These are phyloP conservation scores for Pitta sordida DNA, from an alignment of 2,113 vertebrate genomes.

Conservation along the genomic window DNA sequence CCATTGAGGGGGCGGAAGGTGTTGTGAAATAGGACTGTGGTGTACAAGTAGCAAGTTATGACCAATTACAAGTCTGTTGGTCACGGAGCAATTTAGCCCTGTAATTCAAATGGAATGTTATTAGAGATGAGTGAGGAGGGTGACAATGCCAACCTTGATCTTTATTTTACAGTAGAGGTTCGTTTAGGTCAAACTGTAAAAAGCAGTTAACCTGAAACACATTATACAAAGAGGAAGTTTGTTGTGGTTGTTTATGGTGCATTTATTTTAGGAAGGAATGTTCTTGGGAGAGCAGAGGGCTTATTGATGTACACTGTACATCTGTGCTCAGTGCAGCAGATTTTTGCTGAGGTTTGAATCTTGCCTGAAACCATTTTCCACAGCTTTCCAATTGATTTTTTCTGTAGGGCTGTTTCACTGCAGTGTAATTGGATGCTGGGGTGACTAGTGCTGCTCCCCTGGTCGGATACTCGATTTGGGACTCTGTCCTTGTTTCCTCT, in stretches of 20 bases:
- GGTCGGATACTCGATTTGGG: rapidly evolving
- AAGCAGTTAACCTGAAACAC: not conserved
- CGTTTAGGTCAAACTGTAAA: not conserved
- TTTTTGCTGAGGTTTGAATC: not conserved
- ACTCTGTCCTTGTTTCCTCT: not conserved
- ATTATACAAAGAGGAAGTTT: not conserved
- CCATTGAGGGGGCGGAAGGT: rapidly evolving
- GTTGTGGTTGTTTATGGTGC: not conserved
- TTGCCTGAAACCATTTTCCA: slow-evolving; percentile 58
- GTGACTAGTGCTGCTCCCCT: not conserved
- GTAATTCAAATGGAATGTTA: not conserved
- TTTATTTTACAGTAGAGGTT: not conserved
- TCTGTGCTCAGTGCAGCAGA: not conserved
- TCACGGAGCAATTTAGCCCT: not conserved
- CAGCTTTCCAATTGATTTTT: slow-evolving; percentile 24
- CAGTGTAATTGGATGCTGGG: not conserved
- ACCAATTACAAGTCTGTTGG: not conserved
- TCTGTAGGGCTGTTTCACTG: not conserved
- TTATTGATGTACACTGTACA: not conserved
- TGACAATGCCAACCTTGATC: not conserved
- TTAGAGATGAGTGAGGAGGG: not conserved
- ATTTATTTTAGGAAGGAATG: not conserved
- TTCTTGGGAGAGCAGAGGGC: not conserved
- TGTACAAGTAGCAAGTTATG: not conserved
- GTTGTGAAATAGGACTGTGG: not conserved